Base-by-base conservation (phyloP, 1,140 invertebrate species). In the Aphelenchoides fujianensis region DNA sequence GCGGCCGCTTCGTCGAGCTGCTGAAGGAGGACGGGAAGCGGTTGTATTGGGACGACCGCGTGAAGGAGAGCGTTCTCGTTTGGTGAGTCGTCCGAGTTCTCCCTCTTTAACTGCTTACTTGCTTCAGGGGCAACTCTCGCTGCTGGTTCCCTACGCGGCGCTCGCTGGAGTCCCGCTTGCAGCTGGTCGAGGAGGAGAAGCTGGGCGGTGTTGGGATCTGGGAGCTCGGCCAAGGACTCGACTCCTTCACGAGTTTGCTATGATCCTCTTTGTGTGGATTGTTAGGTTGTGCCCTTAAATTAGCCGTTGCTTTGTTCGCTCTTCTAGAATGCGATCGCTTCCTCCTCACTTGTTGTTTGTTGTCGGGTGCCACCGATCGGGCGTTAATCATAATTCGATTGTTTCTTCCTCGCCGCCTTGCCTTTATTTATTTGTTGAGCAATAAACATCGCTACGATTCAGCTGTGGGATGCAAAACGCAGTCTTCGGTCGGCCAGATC, bases 221-320 rank as follows among this genome's bases (percentile, higher is more conserved):
- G 94, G 94, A 97, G 86, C 85, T 96, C 19, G 94, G 94, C 2
- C 94, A 97, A 88, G 94, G 94, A 37, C 86, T 96, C 3, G 90
- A 94, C 86, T 96, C 93, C 85, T 97, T 97, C 85, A 95, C 93
- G 85, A 93, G 95, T 88, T 88, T 95, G 77, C 87, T 96, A 74
- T 94, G n/a, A n/a, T n/a, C n/a, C n/a, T n/a, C n/a, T n/a, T n/a
- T n/a, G n/a, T n/a, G n/a, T n/a, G n/a, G n/a, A n/a, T n/a, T n/a
- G n/a, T n/a, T n/a, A n/a, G n/a, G n/a, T n/a, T n/a, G n/a, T n/a
- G n/a, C n/a, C n/a, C n/a, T n/a, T n/a, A n/a, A n/a, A n/a, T n/a
- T n/a, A n/a, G n/a, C n/a, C n/a, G n/a, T n/a, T n/a, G n/a, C n/a
- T n/a, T n/a, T n/a, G n/a, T n/a, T n/a, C n/a, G n/a, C n/a, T n/a